Percentiles rank a stretch among this genome's conserved stretches.
Conservation (phyloP, 2,888 invertebrate species). For the Ellobium chinense region DNA sequence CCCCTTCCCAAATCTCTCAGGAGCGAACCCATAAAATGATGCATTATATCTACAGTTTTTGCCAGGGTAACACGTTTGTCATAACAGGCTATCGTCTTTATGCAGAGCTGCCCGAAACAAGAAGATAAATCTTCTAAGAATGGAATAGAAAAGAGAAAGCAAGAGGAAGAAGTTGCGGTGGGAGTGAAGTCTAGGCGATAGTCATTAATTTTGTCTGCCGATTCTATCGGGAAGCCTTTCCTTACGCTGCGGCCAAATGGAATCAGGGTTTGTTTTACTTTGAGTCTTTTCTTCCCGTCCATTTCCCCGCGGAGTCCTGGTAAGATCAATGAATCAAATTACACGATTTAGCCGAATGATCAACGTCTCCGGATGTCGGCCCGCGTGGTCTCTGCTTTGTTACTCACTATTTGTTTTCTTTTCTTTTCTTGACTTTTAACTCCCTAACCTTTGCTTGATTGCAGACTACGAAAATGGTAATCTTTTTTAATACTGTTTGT, state of each 20-base stretch:
- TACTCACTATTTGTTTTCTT: background rate
- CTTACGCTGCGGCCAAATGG: background rate
- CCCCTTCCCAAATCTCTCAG: too few species aligned
- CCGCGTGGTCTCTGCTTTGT: background rate
- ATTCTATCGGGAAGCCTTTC: conserved; percentile 1
- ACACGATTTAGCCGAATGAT: conserved; percentile 7
- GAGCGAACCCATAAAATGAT: too few species aligned
- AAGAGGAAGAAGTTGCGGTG: background rate
- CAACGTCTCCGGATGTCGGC: background rate
- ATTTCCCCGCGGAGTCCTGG: background rate
- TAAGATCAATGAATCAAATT: conserved; percentile 27
- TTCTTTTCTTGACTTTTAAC: background rate
- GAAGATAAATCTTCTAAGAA: too few species aligned
- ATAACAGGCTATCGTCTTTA: too few species aligned
- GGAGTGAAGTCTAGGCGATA: background rate
- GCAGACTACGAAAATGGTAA: too few species aligned
- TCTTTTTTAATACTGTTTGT: too few species aligned
- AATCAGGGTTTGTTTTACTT: conserved; percentile 2
- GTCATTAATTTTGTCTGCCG: background rate
- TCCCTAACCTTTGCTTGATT: background rate
- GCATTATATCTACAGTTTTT: too few species aligned
- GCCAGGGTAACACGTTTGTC: too few species aligned
- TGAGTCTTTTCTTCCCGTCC: background rate
- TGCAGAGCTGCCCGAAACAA: too few species aligned
- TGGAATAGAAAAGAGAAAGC: too few species aligned